Evolutionary conservation across 2,113 vertebrate genomes (phyloP).

Genomic region (Oryzias celebensis): DNA sequence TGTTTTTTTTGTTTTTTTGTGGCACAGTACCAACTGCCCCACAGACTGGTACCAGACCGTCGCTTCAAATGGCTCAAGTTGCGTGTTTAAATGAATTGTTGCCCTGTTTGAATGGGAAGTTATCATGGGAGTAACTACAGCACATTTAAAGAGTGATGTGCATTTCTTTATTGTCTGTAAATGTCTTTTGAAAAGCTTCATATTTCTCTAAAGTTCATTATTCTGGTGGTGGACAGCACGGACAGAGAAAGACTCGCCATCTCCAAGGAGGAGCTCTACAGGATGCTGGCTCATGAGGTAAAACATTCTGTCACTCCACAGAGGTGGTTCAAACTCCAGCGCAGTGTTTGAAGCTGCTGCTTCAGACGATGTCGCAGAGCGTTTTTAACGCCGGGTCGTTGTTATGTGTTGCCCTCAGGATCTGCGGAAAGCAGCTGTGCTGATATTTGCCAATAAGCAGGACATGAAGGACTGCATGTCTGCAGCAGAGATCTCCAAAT

Average conservation of each 20-base stretch:
- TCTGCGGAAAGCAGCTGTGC: slow-evolving; percentile 91
- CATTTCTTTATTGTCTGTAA: slow-evolving; percentile 25
- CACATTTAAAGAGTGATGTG: slow-evolving; percentile 29
- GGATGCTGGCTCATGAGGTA: slow-evolving; percentile 99
- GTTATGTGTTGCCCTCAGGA: slow-evolving; percentile 76
- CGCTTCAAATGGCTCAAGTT: too few species aligned
- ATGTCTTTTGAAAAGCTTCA: slow-evolving; percentile 28
- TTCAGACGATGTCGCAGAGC: slow-evolving; percentile 1
- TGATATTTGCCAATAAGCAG: slow-evolving; percentile 99
- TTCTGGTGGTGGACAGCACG: slow-evolving; percentile 98
- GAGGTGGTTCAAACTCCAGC: not conserved
- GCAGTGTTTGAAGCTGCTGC: not conserved
- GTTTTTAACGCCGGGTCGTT: slow-evolving; percentile 22
- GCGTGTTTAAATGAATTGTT: too few species aligned
- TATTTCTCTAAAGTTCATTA: slow-evolving; percentile 86
- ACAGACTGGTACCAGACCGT: too few species aligned
- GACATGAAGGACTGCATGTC: slow-evolving; percentile 98
- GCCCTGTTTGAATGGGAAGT: slow-evolving; percentile 13
- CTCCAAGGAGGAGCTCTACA: slow-evolving; percentile 97
- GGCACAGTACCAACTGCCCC: too few species aligned
- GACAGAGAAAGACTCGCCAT: slow-evolving; percentile 96
- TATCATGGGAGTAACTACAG: slow-evolving; percentile 32
- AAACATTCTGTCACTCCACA: slow-evolving; percentile 21
- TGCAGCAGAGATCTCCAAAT: slow-evolving; percentile 97
- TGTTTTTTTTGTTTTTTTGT: too few species aligned